Conservation (phyloP, 2,888 invertebrate species). For the Eupithecia tripunctaria region DNA sequence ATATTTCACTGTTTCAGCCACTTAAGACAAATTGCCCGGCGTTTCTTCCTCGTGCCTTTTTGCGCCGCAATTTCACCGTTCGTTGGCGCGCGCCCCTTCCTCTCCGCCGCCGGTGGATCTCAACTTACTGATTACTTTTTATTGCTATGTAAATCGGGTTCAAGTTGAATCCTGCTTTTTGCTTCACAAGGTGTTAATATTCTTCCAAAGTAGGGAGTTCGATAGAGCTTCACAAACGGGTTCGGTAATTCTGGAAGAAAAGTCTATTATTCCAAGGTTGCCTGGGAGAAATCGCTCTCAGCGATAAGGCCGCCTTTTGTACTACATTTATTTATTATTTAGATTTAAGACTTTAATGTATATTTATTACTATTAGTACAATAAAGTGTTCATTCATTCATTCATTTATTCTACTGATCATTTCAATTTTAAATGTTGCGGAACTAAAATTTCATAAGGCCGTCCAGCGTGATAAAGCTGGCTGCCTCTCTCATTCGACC, state of each 20-base stretch:
- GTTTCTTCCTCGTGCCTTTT: constrained; percentile 56
- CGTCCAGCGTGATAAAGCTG: constrained; percentile 10
- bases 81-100: constrained; percentile 58
- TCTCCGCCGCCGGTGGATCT: constrained; percentile 41
- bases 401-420: not conserved
- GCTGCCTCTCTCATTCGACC: constrained; percentile 17
- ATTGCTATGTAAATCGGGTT: constrained; percentile 33
- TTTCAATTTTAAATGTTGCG: not conserved
- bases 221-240: not conserved
- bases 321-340: too few relatives aligned
- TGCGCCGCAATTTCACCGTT: constrained; percentile 72
- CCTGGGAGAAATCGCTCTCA: too few relatives aligned
- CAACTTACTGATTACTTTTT: constrained; percentile 43
- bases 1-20: constrained; percentile 78
- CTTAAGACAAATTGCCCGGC: constrained; percentile 76
- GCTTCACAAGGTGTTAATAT: constrained; percentile 17
- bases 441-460: not conserved
- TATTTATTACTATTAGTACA: too few relatives aligned
- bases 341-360: too few relatives aligned
- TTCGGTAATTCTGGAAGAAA: not conserved
- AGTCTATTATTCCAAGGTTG: not conserved
- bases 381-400: too few relatives aligned
- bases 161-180: constrained; percentile 17
- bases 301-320: too few relatives aligned
- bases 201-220: not conserved